Conservation (phyloP, 2,888 invertebrate genomes). For the Halictus ligatus region DNA sequence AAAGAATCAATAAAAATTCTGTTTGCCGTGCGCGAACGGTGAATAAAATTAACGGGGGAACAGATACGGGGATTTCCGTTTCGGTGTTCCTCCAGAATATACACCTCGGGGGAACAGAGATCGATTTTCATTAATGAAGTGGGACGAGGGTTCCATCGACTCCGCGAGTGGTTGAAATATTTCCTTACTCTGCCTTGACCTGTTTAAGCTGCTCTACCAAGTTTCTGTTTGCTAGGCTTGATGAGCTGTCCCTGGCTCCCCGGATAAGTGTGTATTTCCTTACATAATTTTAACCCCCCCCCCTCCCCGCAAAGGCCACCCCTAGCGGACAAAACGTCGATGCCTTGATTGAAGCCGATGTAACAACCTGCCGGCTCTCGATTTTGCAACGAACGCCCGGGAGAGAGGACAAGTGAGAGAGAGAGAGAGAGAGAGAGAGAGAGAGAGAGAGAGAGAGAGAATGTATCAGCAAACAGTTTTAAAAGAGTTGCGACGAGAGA, state of each 20-base stretch:
- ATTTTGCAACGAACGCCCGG: not conserved
- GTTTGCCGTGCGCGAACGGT: conserved; percentile 8
- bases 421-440: not conserved
- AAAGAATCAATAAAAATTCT: conserved; percentile 18
- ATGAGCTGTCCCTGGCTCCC: conserved; percentile 13
- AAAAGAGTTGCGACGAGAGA: not conserved
- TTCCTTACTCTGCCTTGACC: conserved; percentile 54
- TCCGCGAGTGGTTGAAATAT: conserved; percentile 53
- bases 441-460: not conserved
- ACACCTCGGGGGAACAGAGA: conserved; percentile 40
- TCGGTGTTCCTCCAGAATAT: conserved; percentile 39
- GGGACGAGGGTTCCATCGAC: conserved; percentile 50
- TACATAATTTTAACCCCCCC: conserved; percentile 37
- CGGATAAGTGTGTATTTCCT: conserved; percentile 36
- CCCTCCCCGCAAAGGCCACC: not conserved
- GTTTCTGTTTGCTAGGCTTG: conserved; percentile 47
- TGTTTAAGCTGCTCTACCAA: conserved; percentile 44
- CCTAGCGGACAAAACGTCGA: not conserved
- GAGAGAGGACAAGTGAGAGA: not conserved
- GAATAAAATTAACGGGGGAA: conserved; percentile 34
- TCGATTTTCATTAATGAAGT: conserved; percentile 65
- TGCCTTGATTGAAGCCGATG: conserved; percentile 20
- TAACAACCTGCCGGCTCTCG: not conserved
- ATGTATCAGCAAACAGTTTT: conserved; percentile 1
- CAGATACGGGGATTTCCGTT: conserved; percentile 30